phyloP scores from a whole-genome alignment of 2,888 invertebrate species.

The Chaetogeoica ovagalla region DNA sequence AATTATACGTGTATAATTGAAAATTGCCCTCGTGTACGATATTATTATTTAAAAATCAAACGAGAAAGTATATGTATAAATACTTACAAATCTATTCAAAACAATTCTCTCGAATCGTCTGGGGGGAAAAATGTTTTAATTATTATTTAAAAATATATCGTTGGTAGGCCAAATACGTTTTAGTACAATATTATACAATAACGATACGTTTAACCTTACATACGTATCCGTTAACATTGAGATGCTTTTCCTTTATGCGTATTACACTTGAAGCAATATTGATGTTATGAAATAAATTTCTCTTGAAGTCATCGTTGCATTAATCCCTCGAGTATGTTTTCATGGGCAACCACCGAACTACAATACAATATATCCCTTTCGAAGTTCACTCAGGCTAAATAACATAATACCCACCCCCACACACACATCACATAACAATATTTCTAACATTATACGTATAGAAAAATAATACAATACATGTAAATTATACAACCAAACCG shows the following conservation, averaged over 20 bases:
- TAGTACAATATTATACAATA: not conserved
- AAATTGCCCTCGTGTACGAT: no score
- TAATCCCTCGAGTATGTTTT: slow-evolving; percentile 6
- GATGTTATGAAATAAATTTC: slow-evolving; percentile 12
- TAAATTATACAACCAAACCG: not conserved
- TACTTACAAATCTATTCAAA: no score
- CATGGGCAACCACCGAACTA: slow-evolving; percentile 12
- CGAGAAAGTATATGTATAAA: no score
- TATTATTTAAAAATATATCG: no score
- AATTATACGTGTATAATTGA: no score
- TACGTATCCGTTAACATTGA: not conserved
- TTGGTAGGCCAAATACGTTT: no score
- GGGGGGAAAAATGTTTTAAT: no score
- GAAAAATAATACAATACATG: not conserved
- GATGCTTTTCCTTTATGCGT: not conserved
- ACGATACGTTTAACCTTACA: not conserved
- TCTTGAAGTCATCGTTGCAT: not conserved
- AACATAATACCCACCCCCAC: no score
- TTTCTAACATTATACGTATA: not conserved
- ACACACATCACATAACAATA: not conserved
- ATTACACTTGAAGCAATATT: not conserved
- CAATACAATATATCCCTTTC: slow-evolving; percentile 16
- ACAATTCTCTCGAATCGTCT: no score
- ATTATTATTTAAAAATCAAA: no score
- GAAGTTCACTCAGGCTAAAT: slow-evolving; percentile 1